Percentiles rank a stretch among this genome's conserved stretches.
These are phyloP conservation scores for Dendrolimus pini DNA, from an alignment of 2,888 invertebrate genomes.

Conservation along the genomic window DNA sequence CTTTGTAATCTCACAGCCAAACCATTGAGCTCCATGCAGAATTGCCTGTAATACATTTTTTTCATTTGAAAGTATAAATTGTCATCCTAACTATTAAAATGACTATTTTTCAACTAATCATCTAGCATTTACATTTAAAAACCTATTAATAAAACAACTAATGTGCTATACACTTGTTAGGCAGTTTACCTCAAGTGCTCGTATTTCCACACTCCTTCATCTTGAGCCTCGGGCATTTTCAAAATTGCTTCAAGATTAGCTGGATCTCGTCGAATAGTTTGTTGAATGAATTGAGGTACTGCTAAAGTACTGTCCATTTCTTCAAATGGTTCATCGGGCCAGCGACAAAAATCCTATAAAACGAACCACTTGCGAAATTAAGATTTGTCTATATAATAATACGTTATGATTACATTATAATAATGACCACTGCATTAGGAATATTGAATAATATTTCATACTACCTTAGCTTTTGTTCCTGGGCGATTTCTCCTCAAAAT, in stretches of 20 bases:
- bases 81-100: background rate
- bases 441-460: slow-evolving; percentile 34
- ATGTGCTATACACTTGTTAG: too few relatives aligned
- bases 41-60: slow-evolving; percentile 82
- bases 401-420: too few relatives aligned
- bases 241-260: slow-evolving; percentile 95
- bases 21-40: slow-evolving; percentile 99
- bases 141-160: background rate
- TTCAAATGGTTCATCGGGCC: slow-evolving; percentile 99
- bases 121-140: background rate
- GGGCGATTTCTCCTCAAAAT: slow-evolving; percentile 93
- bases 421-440: too few relatives aligned
- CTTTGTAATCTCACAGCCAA: slow-evolving; percentile 96
- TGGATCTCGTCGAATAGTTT: slow-evolving; percentile 95
- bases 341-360: slow-evolving; percentile 93
- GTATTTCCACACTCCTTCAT: slow-evolving; percentile 99
- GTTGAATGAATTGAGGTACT: slow-evolving; percentile 99
- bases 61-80: background rate
- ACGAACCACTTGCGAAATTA: background rate
- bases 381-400: too few relatives aligned
- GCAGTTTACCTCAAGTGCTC: slow-evolving; percentile 90
- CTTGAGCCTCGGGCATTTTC: slow-evolving; percentile 97
- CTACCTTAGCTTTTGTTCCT: slow-evolving; percentile 94
- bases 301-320: slow-evolving; percentile 99
- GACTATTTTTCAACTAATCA: too few relatives aligned